Base-by-base conservation (phyloP, 2,888 invertebrate genomes). In the Cryptocheilus praepositus region DNA sequence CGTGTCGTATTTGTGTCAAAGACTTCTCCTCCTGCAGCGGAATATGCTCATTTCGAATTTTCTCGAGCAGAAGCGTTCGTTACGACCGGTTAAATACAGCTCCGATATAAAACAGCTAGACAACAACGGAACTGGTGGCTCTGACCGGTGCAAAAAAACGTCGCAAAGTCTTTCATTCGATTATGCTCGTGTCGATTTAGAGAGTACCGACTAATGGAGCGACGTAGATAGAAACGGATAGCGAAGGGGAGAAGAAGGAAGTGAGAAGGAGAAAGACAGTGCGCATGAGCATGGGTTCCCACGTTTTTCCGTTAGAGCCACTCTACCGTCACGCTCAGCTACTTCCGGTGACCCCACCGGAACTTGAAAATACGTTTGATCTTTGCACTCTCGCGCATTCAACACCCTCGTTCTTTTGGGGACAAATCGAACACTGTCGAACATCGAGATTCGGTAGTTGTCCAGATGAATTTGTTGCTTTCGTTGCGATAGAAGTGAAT, bases 301-400 rank as follows among this genome's bases (percentile, higher is more conserved):
- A 88, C 88, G 88, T 86, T 88, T 88, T 88, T 88, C 88, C 88
- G 88, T 88, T 88, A 83, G 82, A 81, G 73, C 74, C 51, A 60
- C 44, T 44, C 61, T 67, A 63, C 75, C 85, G 87, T 86, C 85
- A 86, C 84, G 86, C 85, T 84, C 76, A 79, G 79, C 73, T 80
- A 86, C 84, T 84, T 86, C 85, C 84, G 85, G 81, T 77, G 83
- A 87, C 87, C 87, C 86, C 86, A 86, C 86, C 86, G 87, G 87
- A 87, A 87, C 86, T 82, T 67, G 75, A 79, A 80, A 53, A 77
- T 82, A 76, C 84, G 83, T 83, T 85, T 79, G 76, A 82, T 81
- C 67, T 65, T 53, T 70, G 61, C 55, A 25, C 16, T 49, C n/a
- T 52, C 61, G 49, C 59, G 19, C 44, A 25, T 19, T 36, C 15